Evolutionary conservation across 2,113 vertebrate genomes (phyloP), one percentile per base, ranked within the genome.

Genomic region (Ochotona curzoniae): DNA sequence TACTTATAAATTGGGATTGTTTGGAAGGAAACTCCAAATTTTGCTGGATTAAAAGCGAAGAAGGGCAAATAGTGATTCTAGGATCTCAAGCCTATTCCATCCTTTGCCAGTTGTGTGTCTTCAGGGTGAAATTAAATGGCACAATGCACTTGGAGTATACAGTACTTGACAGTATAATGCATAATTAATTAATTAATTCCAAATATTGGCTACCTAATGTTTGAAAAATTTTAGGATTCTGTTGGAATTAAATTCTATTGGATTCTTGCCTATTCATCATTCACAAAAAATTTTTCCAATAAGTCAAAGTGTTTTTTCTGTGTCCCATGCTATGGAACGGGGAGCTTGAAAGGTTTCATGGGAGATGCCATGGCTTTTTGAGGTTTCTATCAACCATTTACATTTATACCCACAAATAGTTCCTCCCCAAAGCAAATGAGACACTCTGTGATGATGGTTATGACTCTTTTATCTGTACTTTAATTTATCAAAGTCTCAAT

Each of bases 371-470:
- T 71, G 57, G 15, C 1, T 63, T 86, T 80, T 67, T 70, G 49
- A 90, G 51, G 1, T 23, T 18, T 83, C 66, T 30, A 7, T 20
- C 76, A 64, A 8, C 1, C n/a, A 18, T 60, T 35, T n/a, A 57
- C 76, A 13, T 0, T 1, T 44, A 38, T 76, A 51, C 7, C n/a
- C 9, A 61, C 28, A 67, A 18, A 47, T 25, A 25, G 20, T 28
- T 81, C 92, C 69, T 61, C 38, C 63, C n/a, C 69, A 88, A 82
- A 90, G 57, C 17, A 88, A 57, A 51, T 3, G 30, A 92, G n/a
- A 61, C n/a, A 38, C 6, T 17, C 87, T 81, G 7, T 64, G 30
- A 54, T 70, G 28, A 51, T 12, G 61, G 23, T 81, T 81, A 54
- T 32, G 32, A 44, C 38, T 44, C 1, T 76, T 70, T 88, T 21